Evolutionary conservation across 2,888 invertebrate genomes (phyloP), one percentile per base, ranked within the genome.

Genomic region (Keiferia lycopersicella): DNA sequence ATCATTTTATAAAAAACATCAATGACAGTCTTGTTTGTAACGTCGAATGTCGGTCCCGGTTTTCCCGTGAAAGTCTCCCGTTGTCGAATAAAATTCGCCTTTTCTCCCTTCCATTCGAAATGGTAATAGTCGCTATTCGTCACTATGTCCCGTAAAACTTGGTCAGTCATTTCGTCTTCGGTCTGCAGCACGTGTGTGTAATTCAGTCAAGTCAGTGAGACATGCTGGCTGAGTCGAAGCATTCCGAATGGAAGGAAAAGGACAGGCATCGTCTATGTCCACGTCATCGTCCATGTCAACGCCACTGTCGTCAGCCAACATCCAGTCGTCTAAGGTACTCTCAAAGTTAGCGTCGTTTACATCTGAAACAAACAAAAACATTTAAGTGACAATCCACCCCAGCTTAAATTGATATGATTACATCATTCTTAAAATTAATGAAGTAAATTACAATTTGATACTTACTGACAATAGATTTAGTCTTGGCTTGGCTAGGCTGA

Each of bases 1-100:
- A 65, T 26, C 63, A 67, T 67, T 56, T 65, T 63, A 12, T 65
- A 45, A 56, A 64, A 67, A 38, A 65, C 26, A 53, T 67, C 65
- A 30, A 57, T 34, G 10, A 30, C 10, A 4, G 34, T 34, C 18
- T 16, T 10, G 38, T 38, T 34, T 22, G 61, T 63, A 0, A 63
- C 18, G 1, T 12, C 0, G 0, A 56, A 53, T 1, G 62, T 56
- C 20, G 62, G 62, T 56, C 62, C 62, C 16, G 56, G 8, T 39
- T 12, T 39, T 26, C 51, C 63, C 12, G 61, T 63, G 41, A 66
- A 66, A 18, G 41, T 51, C 50, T 66, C 64, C 8, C 41, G 56
- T 22, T 48, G 45, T 60, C 62, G 62, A 12, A 14, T 48, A 60
- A 66, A 66, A 22, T 12, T 61, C 26, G 16, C 14, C 16, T 30